Evolutionary conservation across 1,140 invertebrate genomes (phyloP), one percentile per base, ranked within the genome.

Genomic region (Euura lappo): DNA sequence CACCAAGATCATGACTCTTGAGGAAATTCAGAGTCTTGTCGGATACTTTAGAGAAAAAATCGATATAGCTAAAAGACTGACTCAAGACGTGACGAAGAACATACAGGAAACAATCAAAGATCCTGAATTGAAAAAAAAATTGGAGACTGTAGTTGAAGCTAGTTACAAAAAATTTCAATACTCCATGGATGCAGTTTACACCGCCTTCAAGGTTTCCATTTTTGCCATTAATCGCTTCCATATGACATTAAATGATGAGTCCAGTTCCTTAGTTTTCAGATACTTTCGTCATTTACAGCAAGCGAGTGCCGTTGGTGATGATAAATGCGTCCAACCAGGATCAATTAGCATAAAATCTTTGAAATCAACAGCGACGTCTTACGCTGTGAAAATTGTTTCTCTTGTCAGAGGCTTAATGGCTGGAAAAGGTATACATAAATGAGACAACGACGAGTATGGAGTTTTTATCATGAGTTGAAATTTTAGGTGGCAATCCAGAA

Each of bases 21-120:
- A 75, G 28, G 74, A 75, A 43, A 47, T 68, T n/a, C 6, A 71
- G 43, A 70, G 4, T 46, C 70, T 75, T 60, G 64, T 72, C 4
- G 72, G 70, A 7, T 75, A 68, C 60, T 46, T 75, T 44, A 69
- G 72, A 44, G 68, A 70, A 44, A 71, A 67, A 73, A 73, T 75
- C 11, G 67, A 45, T 10, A 60, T 44, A 69, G 42, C 68, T 2
- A 65, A 64, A 45, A 75, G 46, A 65, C 51, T 75, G 2, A 73
- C 69, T 10, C 64, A 75, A 42, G 72, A 70, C 44, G 71, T 75
- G 6, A 43, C n/a, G 6, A 65, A 71, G 0, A 10, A 73, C 69
- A n/a, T 51, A 72, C 13, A 6, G 68, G 2, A 73, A 75, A 28
- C 65, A 60, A 60, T 60, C 51, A 6, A 4, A 8, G 13, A 60